These are phyloP conservation scores for Eremobia ochroleuca DNA, from an alignment of 2,888 invertebrate species.

Conservation along the genomic window DNA sequence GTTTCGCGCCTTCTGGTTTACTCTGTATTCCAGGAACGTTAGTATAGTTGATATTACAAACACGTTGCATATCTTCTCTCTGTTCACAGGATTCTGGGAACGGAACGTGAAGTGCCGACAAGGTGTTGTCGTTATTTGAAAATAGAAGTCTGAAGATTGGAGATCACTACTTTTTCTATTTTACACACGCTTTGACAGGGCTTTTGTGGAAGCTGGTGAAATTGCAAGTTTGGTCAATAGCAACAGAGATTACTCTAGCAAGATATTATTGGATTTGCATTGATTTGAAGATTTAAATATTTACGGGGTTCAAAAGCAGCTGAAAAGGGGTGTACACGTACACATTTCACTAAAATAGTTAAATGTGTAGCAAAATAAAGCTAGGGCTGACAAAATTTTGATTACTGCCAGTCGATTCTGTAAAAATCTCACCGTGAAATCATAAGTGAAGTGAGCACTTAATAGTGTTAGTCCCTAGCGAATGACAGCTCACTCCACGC, in stretches of 20 bases:
- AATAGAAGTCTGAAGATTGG: constrained; percentile 17
- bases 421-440: too few species aligned
- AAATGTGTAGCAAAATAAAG: background rate
- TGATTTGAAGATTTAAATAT: background rate
- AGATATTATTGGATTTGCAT: background rate
- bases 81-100: constrained; percentile 27
- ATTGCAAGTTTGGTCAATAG: background rate
- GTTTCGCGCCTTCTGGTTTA: constrained; percentile 10
- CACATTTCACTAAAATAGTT: background rate
- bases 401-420: too few species aligned
- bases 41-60: constrained; percentile 34
- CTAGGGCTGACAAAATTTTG: background rate
- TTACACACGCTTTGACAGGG: background rate
- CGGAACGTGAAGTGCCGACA: constrained; percentile 27
- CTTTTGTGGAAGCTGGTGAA: background rate
- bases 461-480: too few species aligned
- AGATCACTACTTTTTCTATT: background rate
- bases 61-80: constrained; percentile 47
- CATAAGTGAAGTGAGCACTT: too few species aligned
- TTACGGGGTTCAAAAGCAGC: too few species aligned
- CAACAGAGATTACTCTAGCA: background rate
- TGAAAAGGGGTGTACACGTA: background rate
- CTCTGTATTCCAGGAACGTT: background rate
- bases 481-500: too few species aligned
- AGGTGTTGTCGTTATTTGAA: constrained; percentile 28